These are phyloP conservation scores for Salvelinus namaycush DNA, from an alignment of 2,113 vertebrate genomes.

Conservation along the genomic window DNA sequence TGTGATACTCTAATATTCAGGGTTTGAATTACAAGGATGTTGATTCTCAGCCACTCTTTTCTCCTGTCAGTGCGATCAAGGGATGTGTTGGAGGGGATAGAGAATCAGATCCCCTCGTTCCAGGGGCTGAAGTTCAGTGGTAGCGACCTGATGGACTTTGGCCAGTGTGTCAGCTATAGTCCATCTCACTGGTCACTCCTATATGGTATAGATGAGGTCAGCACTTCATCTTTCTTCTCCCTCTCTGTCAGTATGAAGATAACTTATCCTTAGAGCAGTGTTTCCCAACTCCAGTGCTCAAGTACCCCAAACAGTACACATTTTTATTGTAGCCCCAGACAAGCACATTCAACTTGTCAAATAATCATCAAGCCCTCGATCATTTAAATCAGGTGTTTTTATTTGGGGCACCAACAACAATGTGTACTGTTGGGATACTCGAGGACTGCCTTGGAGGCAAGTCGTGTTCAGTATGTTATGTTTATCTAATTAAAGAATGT, in stretches of 20 bases:
- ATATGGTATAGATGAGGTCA: constrained; percentile 92
- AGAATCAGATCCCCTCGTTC: constrained; percentile 85
- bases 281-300: too few species aligned
- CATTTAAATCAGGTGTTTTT: too few species aligned
- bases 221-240: background rate
- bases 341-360: too few species aligned
- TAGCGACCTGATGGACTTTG: constrained; percentile 87
- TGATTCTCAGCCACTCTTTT: background rate
- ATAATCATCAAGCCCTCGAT: too few species aligned
- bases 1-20: background rate
- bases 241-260: background rate
- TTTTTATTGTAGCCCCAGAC: too few species aligned
- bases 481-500: constrained; percentile 9
- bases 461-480: background rate
- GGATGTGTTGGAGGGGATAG: constrained; percentile 84
- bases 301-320: too few species aligned
- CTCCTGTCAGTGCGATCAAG: constrained; percentile 76
- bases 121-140: constrained; percentile 89
- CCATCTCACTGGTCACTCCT: constrained; percentile 72
- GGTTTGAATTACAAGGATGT: background rate
- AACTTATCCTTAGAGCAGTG: background rate
- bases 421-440: too few species aligned
- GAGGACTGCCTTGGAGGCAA: too few species aligned
- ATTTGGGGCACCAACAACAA: background rate
- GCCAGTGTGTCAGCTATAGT: constrained; percentile 80